These are phyloP conservation scores for Python bivittatus DNA, from an alignment of 2,113 vertebrate genomes.

Conservation along the genomic window DNA sequence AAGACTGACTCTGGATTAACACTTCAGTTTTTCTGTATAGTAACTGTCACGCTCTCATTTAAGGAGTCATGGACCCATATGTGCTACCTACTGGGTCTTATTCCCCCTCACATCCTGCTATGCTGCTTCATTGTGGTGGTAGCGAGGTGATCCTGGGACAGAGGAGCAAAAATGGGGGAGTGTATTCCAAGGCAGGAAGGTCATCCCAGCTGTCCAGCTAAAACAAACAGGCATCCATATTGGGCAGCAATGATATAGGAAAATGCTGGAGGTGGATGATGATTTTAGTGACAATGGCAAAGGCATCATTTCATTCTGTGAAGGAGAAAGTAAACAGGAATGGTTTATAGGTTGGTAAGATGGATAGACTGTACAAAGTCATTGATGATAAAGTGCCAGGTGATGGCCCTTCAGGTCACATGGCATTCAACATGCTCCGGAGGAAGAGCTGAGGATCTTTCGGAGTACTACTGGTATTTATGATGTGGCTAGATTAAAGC, in stretches of 20 bases:
- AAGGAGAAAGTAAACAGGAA: neutral
- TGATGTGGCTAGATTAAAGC: neutral
- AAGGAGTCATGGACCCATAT: neutral
- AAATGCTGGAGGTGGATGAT: neutral
- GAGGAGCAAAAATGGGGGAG: neutral
- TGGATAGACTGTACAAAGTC: neutral
- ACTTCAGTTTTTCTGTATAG: neutral
- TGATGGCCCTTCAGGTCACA: neutral
- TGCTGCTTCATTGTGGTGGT: neutral
- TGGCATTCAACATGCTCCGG: neutral
- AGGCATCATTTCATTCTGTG: neutral
- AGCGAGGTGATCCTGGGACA: neutral
- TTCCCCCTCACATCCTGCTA: neutral
- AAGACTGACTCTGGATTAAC: neutral
- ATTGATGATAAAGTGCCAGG: neutral
- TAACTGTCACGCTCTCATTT: neutral
- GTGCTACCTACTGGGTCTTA: neutral
- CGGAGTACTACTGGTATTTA: neutral
- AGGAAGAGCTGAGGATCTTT: neutral
- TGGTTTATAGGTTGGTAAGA: neutral
- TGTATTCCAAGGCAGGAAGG: neutral
- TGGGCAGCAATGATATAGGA: neutral
- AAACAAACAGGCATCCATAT: neutral
- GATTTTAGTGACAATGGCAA: neutral
- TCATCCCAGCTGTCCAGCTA: neutral